Conservation (phyloP, 2,113 vertebrate genomes). For the Crypturellus undulatus region DNA sequence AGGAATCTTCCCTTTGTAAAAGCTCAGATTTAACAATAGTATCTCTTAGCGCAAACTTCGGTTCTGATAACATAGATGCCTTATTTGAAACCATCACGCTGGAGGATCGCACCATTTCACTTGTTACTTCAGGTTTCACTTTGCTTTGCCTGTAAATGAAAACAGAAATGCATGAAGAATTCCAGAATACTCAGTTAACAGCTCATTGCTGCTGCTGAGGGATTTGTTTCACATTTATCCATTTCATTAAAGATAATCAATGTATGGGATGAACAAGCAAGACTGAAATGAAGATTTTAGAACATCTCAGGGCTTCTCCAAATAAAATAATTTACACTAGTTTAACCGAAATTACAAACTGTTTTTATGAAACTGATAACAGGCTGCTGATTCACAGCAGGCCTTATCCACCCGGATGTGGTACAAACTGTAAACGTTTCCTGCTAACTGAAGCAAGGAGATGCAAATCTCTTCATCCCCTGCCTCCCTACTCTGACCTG, state of each 20-base stretch:
- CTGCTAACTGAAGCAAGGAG: neutral
- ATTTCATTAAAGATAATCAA: neutral
- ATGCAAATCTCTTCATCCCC: neutral
- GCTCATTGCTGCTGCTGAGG: neutral
- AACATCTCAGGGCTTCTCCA: neutral
- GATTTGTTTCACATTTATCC: neutral
- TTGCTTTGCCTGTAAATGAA: slow-evolving; percentile 77
- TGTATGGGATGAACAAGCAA: neutral
- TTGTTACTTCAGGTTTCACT: slow-evolving; percentile 78
- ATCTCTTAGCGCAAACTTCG: slow-evolving; percentile 89
- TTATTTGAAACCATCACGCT: slow-evolving; percentile 82
- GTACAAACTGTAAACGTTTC: neutral
- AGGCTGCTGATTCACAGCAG: neutral
- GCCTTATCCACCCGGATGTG: neutral
- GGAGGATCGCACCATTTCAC: slow-evolving; percentile 83
- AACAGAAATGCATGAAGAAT: neutral
- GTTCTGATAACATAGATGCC: slow-evolving; percentile 85
- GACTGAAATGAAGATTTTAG: neutral
- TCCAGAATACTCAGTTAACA: neutral
- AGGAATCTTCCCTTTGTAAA: slow-evolving; percentile 86
- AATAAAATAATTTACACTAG: neutral
- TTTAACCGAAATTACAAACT: neutral
- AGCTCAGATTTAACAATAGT: slow-evolving; percentile 90
- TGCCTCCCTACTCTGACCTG: neutral
- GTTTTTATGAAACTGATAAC: neutral